Base-by-base conservation (phyloP, 2,888 invertebrate species). In the Drosophila tripunctata region DNA sequence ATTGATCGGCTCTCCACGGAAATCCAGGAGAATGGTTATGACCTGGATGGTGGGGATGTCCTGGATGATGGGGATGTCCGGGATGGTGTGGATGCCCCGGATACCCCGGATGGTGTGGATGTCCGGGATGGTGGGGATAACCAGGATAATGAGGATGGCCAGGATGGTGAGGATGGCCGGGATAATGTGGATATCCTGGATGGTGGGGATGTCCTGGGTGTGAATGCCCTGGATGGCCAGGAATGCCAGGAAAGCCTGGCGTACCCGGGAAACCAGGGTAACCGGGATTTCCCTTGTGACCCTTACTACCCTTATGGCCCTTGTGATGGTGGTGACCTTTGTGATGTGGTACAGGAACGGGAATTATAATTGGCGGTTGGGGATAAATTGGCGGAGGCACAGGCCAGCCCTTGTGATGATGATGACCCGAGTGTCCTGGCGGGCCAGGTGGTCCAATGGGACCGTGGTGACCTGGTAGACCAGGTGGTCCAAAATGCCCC, bases 361-460 rank as follows among this genome's bases (percentile, higher is more conserved):
- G 75, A 10, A 74, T 66, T 38, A 74, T 70, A 19, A 70, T 56
- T 4, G 74, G 73, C 4, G 55, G 52, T 2, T 40, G 55, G 2
- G 74, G 65, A 44, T 65, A 70, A n/a, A 55, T 17, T 2, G 62
- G 67, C 7, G 55, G 52, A 17, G 41, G 67, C 3, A 41, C n/a
- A 0, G 52, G 60, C 72, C 73, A 72, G 0, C 1, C 12, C 7
- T 56, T 52, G 19, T 63, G 66, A 1, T 22, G 40, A 7, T 12
- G 17, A 14, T 41, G 22, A 0, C 61, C 70, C n/a, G n/a, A n/a
- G n/a, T n/a, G n/a, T n/a, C n/a, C n/a, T 4, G 55, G 43, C 7
- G 12, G 12, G 1, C 75, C 74, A 17, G 75, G 75, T 0, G 67
- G 63, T 5, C 72, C 71, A 12, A 70, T 19, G 0, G 71, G 75